Conservation (phyloP, 2,113 vertebrate genomes). For the Oreochromis tanganicae region DNA sequence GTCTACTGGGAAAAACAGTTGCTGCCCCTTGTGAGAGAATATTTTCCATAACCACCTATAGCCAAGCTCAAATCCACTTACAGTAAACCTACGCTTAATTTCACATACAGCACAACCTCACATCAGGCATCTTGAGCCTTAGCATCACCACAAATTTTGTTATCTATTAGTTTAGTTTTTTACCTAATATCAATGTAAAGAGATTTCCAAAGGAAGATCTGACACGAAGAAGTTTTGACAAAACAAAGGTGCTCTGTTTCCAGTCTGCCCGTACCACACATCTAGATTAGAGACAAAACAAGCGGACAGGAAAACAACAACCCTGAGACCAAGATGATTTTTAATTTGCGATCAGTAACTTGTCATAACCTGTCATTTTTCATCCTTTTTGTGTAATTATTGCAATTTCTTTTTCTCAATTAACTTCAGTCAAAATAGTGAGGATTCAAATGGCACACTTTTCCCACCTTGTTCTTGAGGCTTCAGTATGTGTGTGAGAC, state of each 20-base stretch:
- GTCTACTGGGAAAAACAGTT: conserved; percentile 1
- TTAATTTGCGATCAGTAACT: background rate
- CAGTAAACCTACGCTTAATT: background rate
- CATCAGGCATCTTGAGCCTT: background rate
- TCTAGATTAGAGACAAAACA: background rate
- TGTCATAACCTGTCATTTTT: background rate
- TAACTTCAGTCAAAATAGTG: background rate
- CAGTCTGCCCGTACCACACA: background rate
- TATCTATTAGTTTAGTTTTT: background rate
- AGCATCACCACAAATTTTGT: background rate
- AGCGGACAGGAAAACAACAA: background rate
- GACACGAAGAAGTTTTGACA: background rate
- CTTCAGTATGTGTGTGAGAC: background rate
- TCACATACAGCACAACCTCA: background rate
- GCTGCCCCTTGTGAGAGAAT: background rate
- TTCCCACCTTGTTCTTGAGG: background rate
- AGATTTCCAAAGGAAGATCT: background rate
- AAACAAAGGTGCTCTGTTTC: background rate
- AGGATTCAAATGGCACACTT: background rate
- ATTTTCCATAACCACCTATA: background rate
- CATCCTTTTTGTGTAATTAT: background rate
- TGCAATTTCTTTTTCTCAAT: background rate
- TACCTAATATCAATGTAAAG: background rate
- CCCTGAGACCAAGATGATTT: background rate
- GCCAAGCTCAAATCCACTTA: background rate